Base-by-base conservation (phyloP, 1,140 invertebrate genomes). In the Anastrepha obliqua region DNA sequence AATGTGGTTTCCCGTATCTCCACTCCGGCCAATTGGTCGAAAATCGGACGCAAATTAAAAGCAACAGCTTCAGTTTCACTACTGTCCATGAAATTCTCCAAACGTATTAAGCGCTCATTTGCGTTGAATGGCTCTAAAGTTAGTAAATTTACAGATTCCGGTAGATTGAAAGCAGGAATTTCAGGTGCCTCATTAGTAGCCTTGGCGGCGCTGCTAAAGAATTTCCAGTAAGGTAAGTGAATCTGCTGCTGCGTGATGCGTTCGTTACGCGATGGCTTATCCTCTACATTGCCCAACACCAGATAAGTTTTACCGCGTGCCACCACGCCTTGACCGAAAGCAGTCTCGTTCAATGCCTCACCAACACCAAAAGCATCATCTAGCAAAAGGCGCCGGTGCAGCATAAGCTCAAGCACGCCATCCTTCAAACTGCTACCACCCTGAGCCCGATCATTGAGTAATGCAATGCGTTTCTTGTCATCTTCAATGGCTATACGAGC, bases 301-400 rank as follows among this genome's bases (percentile, higher is more conserved):
- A 97, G 89, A 90, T 95, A 95, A 94, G 97, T 97, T 51, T 95
- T 96, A 58, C 98, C 98, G 88, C 96, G 94, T 0, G 96, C 96
- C 6, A 99, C 96, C 2, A 99, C 92, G 2, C 98, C 98, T 90
- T 94, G 91, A 0, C 95, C 95, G 88, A 94, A 95, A 0, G 95
- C 98, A 2, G 95, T 95, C 94, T 99, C 99, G 91, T 99, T 98
- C 0, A 99, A 93, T 0, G 98, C 95, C 94, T 99, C 98, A 0
- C 95, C 97, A 0, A 99, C 98, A n/a, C 98, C 99, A 90, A 98
- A 98, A 5, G 96, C 96, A 94, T 99, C 99, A 91, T 99, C 98
- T 87, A 95, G 94, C 2, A 99, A 90, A 44, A 98, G 93, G 81
- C 98, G 95, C 88, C 98, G 95, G 91, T 99, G 98, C 39, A 97